Base-by-base conservation (phyloP, 2,797 vertebrate species). In the Acipenser ruthenus region DNA sequence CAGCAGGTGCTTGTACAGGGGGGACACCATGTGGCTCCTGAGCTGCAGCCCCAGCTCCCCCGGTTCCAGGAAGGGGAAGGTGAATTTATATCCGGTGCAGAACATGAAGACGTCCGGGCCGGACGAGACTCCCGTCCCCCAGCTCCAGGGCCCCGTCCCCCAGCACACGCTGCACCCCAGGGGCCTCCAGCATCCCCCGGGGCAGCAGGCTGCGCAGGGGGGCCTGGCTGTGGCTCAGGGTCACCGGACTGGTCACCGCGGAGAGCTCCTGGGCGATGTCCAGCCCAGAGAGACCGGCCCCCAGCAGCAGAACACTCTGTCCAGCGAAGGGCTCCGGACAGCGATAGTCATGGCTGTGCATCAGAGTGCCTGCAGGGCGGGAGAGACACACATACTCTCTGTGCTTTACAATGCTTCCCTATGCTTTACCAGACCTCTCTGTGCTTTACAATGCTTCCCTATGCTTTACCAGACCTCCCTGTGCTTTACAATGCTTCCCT, bases 21-120 rank as follows among this genome's bases (percentile, higher is more conserved):
- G 86, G 0, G 74, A 78, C 68, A 87, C 70, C 53, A 80, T 6
- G 5, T 86, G 81, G 67, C 80, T 70, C 55, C 79, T 73, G 69
- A 87, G 59, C 7, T 79, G 68, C 64, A 90, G 60, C 47, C 81
- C 78, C 67, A 89, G 75, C 52, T 72, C 65, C 6, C 67, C 67
- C 0, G 67, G 66, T 0, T 77, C 64, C 68, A 92, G 75, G 74
- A 89, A 92, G 0, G 84, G 85, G 59, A 77, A 92, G 9, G 55
- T 75, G 77, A 87, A 91, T 61, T 78, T 87, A 77, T 92, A 93
- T 0, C 90, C 92, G 0, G 91, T 93, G 72, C 91, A 92, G 76
- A 91, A 79, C 56, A 93, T 78, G 71, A 92, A 78, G 6, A 80
- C 73, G 7, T 92, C 82, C 0, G 88, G 88, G 82, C 0, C 8